phyloP scores from a whole-genome alignment of 2,113 vertebrate species.

The Apodemus sylvaticus region DNA sequence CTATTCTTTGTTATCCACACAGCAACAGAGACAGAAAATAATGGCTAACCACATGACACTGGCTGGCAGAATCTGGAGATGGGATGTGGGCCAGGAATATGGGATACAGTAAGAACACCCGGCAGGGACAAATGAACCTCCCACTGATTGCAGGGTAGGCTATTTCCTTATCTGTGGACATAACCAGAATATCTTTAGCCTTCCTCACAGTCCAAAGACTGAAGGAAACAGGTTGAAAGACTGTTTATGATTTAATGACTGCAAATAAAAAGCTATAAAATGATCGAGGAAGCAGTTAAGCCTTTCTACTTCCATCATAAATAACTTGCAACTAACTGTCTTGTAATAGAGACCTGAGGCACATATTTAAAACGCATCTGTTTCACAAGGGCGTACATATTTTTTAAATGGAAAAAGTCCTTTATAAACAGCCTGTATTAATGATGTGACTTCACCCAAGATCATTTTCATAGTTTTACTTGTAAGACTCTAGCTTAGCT shows the following conservation, averaged over 20 bases:
- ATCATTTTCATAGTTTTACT: constrained; percentile 7
- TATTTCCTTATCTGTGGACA: not conserved
- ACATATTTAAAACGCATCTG: not conserved
- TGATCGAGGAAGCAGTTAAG: not conserved
- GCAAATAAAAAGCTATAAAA: not conserved
- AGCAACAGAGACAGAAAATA: constrained; percentile 4
- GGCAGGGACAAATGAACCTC: not conserved
- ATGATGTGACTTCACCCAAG: not conserved
- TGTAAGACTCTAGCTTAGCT: not conserved
- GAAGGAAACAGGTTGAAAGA: constrained; percentile 15
- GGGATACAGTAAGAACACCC: too few relatives aligned
- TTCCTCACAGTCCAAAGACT: not conserved
- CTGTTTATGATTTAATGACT: not conserved
- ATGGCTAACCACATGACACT: not conserved
- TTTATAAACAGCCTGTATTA: not conserved
- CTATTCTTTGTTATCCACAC: not conserved
- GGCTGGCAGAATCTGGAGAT: not conserved
- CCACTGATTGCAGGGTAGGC: not conserved
- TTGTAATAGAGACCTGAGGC: not conserved
- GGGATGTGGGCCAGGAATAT: not conserved
- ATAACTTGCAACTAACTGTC: not conserved
- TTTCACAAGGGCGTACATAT: not conserved
- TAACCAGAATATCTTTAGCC: not conserved
- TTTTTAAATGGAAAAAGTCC: not conserved
- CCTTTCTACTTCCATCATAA: not conserved